Evolutionary conservation across 2,113 vertebrate species (phyloP), one percentile per base, ranked within the genome.

Genomic region (Seriola quinqueradiata): DNA sequence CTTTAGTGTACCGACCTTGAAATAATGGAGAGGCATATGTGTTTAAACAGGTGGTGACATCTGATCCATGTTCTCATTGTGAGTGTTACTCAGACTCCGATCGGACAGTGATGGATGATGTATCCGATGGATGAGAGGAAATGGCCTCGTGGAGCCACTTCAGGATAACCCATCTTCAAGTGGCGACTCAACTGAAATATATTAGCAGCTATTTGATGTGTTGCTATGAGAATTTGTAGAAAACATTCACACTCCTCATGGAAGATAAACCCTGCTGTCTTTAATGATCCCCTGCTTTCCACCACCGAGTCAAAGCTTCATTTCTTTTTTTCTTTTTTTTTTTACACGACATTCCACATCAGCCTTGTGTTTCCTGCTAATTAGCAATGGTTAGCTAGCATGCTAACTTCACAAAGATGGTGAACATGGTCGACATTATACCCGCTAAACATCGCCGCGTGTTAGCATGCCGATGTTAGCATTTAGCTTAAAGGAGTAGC

Each of bases 1-100:
- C 46, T 66, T 71, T 7, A 70, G 23, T 70, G 40, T 21, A 9
- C 4, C 1, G 8, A 57, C 17, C 38, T 57, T 77, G 63, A 77
- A 42, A 70, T 54, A 68, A 44, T 54, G 59, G 66, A 70, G 65
- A 34, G 17, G 48, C 36, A 81, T 68, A 58, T 57, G 32, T 72
- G 67, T 64, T 71, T 54, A 59, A 74, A 23, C 57, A 64, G 17
- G 66, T 66, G 50, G 5, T 38, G 54, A 68, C 55, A 63, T 46
- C 60, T 73, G 55, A 78, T 85, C 36, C 14, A 3, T 55, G 72
- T 28, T 70, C 44, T 67, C 50, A 32, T 16, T 40, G 19, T 32
- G 72, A 63, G 46, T 16, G 36, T 11, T 36, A 6, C 25, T 68
- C 68, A 57, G 14, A 36, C 65, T 70, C 69, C 19, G 14, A 13